phyloP scores from a whole-genome alignment of 2,113 vertebrate genomes.

The Bagarius yarrelli region DNA sequence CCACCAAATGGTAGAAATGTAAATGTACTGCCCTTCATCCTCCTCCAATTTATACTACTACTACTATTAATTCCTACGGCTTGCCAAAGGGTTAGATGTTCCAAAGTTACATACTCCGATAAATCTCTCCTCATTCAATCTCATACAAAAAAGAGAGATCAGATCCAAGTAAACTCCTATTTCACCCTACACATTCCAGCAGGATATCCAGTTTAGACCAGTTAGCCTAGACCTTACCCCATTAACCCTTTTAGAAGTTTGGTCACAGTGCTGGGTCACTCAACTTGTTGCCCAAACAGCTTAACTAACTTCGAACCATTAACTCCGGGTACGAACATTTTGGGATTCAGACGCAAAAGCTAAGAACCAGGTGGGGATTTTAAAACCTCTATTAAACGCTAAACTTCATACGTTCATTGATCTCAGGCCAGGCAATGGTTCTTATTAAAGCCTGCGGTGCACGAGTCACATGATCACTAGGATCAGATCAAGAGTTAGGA shows the following conservation, averaged over 20 bases:
- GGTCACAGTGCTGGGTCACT: neutral
- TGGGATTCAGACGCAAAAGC: neutral
- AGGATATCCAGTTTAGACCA: conserved; percentile 4
- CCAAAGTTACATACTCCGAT: too few species aligned
- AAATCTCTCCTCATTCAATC: neutral
- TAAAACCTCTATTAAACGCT: neutral
- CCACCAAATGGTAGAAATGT: too few species aligned
- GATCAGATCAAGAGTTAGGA: neutral
- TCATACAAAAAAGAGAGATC: neutral
- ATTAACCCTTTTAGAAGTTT: neutral
- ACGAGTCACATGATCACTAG: neutral
- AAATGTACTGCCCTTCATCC: too few species aligned
- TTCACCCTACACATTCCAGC: neutral
- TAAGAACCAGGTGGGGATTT: neutral
- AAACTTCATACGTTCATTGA: neutral
- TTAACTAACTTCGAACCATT: neutral
- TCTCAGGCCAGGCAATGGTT: neutral
- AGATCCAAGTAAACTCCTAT: neutral
- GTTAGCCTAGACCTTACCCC: conserved; percentile 2
- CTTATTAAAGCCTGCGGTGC: neutral
- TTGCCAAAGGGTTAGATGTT: too few species aligned
- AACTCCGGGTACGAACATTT: neutral
- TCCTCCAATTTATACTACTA: too few species aligned
- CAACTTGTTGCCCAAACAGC: neutral
- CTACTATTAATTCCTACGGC: too few species aligned